Evolutionary conservation across 1,140 invertebrate genomes (phyloP), one percentile per base, ranked within the genome.

Genomic region (Diprion similis): DNA sequence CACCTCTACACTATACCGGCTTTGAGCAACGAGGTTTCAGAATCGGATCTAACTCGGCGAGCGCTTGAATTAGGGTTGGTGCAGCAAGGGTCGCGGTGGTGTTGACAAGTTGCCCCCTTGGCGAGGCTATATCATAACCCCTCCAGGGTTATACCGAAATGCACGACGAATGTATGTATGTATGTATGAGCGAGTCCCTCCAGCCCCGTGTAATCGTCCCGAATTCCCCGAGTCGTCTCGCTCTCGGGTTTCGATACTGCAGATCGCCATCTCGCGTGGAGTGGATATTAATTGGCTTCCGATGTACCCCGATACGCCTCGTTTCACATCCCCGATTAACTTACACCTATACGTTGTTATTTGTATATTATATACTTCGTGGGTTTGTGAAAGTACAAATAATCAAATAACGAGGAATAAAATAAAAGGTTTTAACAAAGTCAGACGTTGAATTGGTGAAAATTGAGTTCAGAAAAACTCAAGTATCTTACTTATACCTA

Each of bases 271-370:
- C 24, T 37, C 24, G 24, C 24, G n/a, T 59, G n/a, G 11, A 59
- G 51, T 59, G 51, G 51, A 59, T 59, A 59, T 59, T 59, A 59
- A 59, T 59, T 59, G 51, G 51, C 51, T 59, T 59, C 9, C 51
- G 51, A 59, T 59, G 51, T 59, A 17, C 51, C 6, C 8, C 51
- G 51, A 59, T 59, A 59, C 51, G 51, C 11, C 51, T 13, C 51
- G 51, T 11, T 59, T n/a, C 11, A 3, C 24, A 37, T 37, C 24
- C 51, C 51, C 24, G 24, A 37, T 37, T 37, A 37, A 37, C 24
- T 37, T 37, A 37, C 24, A 37, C 24, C 24, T 6, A 37, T 37
- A 2, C 24, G 24, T 37, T 37, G 6, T 37, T 37, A 37, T 37
- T 37, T 37, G 24, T 37, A 37, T 37, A 37, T 37, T 37, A 37